A percentile compares a stretch with the other conserved stretches of the same genome.
phyloP scores from a whole-genome alignment of 1,140 invertebrate species.

The Danaus melanippus region DNA sequence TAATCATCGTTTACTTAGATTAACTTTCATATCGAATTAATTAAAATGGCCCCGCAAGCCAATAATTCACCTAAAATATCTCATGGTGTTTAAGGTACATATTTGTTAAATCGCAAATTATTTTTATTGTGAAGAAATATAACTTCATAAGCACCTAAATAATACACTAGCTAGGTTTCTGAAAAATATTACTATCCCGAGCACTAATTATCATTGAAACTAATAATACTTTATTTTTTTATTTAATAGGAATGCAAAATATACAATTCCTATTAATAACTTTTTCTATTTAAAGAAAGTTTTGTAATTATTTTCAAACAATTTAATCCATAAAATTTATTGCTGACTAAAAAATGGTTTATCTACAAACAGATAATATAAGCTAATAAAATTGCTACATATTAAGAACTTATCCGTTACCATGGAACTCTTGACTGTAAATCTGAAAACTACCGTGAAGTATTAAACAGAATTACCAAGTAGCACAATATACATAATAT shows the following conservation, averaged over 20 bases:
- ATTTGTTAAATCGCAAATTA: constrained; percentile 9
- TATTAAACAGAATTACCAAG: too few species aligned
- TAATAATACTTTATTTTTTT: too few species aligned
- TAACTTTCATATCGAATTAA: constrained; percentile 41
- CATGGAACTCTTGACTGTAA: too few species aligned
- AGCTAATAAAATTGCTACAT: too few species aligned
- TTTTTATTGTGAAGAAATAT: constrained; percentile 5
- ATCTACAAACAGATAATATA: too few species aligned
- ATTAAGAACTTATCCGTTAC: too few species aligned
- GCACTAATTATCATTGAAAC: too few species aligned
- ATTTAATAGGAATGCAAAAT: constrained; percentile 1
- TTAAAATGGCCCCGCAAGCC: constrained; percentile 36
- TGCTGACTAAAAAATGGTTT: too few species aligned
- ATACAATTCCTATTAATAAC: constrained; percentile 26
- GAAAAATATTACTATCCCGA: too few species aligned
- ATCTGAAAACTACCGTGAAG: too few species aligned
- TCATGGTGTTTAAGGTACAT: constrained; percentile 2
- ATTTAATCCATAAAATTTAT: constrained; percentile 8
- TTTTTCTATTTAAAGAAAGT: constrained; percentile 19
- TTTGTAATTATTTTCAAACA: constrained; percentile 26
- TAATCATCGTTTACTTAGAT: constrained; percentile 47
- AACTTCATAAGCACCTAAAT: background rate
- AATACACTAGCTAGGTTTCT: too few species aligned
- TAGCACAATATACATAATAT: too few species aligned
- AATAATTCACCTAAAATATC: constrained; percentile 21